Percentiles rank a stretch among this genome's conserved stretches.
phyloP scores from a whole-genome alignment of 2,113 vertebrate species.

The Raja brachyura region DNA sequence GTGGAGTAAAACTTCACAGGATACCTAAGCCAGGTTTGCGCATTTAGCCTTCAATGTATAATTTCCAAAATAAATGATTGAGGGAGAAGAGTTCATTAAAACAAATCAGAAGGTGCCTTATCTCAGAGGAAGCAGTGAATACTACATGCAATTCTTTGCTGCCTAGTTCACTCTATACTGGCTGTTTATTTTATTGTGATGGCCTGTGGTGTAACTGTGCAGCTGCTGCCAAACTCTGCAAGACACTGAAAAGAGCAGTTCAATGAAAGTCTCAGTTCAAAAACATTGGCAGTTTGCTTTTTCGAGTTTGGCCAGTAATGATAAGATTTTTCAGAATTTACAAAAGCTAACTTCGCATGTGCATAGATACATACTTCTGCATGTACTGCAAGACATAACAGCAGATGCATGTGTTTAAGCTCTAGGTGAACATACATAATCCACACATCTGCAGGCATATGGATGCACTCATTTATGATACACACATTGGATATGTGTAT shows the following conservation, averaged over 20 bases:
- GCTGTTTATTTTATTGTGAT: neutral
- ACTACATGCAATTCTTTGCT: neutral
- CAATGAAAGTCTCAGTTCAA: neutral
- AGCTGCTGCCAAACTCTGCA: conserved; percentile 1
- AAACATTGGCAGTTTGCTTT: neutral
- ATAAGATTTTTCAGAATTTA: neutral
- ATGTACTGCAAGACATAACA: neutral
- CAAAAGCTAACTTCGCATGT: neutral
- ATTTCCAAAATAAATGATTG: neutral
- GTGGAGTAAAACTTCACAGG: neutral
- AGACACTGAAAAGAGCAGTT: neutral
- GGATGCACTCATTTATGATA: neutral
- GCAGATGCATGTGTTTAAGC: neutral
- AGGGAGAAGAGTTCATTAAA: conserved; percentile 24
- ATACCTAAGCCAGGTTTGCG: neutral
- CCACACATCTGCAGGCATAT: neutral
- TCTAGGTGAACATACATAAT: neutral
- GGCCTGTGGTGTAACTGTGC: neutral
- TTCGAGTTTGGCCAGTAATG: neutral
- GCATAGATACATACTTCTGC: neutral
- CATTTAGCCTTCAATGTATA: neutral
- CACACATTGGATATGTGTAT: neutral
- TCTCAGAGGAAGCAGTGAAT: conserved; percentile 30
- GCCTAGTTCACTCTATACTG: neutral
- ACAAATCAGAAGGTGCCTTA: conserved; percentile 7